Evolutionary conservation across 2,888 invertebrate species (phyloP), one percentile per base, ranked within the genome.

Genomic region (Drosophila pseudotakahashii): DNA sequence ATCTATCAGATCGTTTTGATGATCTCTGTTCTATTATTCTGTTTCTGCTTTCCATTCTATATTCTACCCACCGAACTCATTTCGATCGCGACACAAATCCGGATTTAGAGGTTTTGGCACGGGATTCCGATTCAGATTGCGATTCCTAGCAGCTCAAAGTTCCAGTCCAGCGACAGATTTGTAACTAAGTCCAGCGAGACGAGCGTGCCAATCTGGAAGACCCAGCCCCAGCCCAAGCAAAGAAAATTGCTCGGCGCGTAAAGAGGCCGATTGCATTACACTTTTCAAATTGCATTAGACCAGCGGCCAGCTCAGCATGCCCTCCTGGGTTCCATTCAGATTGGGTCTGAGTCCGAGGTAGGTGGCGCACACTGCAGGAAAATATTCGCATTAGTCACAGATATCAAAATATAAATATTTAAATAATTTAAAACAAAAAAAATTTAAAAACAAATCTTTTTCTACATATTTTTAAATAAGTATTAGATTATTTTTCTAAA

Each of bases 111-210:
- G 7, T 16, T 37, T 36, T 14, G 16, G 44, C 23, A 37, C 26
- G 48, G 37, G 26, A 30, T 30, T 47, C 32, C 32, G 14, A 45
- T 30, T 47, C 32, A 14, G 14, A 45, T 30, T 47, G 16, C 32
- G 14, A 32, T 32, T 26, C 23, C n/a, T 47, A 6, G 36, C 37
- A 36, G 54, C 55, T 47, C 14, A 45, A 16, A 48, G 54, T 67
- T 41, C 47, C 47, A 47, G 47, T 47, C 47, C 32, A 47, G 47
- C 73, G 67, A 74, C 75, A 74, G 59, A 69, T 77, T 58, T 62
- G 74, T 69, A 75, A 86, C 84, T 86, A 79, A 82, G 68, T 59
- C 36, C 47, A 23, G 19, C 14, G 55, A 39, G 44, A 37, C 34
- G 30, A 64, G 53, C 23, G 14, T 10, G 34, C 11, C 47, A 34